Base-by-base conservation (phyloP, 1,140 invertebrate genomes). In the Eriocheir sinensis region DNA sequence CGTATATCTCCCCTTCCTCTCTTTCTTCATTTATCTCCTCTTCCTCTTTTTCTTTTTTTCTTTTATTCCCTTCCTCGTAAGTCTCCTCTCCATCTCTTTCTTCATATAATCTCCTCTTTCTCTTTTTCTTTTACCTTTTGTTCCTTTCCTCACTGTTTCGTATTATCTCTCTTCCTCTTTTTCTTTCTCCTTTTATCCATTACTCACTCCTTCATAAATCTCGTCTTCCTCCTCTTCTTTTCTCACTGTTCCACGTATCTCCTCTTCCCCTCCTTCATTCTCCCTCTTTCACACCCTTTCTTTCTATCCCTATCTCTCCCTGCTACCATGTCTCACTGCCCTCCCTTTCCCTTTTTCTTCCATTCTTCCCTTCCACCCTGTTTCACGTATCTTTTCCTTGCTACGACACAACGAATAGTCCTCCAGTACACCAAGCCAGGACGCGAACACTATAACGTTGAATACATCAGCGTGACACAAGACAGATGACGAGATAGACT, bases 141-240 rank as follows among this genome's bases (percentile, higher is more conserved):
- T 85, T n/a, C n/a, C 81, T 85, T n/a, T 85, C 81, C n/a, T n/a
- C n/a, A n/a, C n/a, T n/a, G n/a, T n/a, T n/a, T n/a, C n/a, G n/a
- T n/a, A n/a, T n/a, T 85, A 12, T 85, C 81, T 85, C 81, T 85
- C 81, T 85, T n/a, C n/a, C 81, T 85, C 81, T 85, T n/a, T 85
- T n/a, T 85, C 81, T 85, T n/a, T 79, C 60, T 79, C 60, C n/a
- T n/a, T 79, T n/a, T 79, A 15, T 79, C 60, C n/a, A 15, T 83
- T 21, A 6, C 21, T 83, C 80, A 17, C 60, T 6, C 21, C 34
- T 21, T 83, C 21, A 6, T 36, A 3, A 8, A 6, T 36, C 21
- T 21, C 34, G 3, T 83, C 21, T 83, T 21, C 34, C 80, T 83
- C 21, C 34, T 21, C 21, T 21, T 83, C 21, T 4, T 36, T 21